phyloP scores from a whole-genome alignment of 2,888 invertebrate genomes.

The Drosophila formosana region DNA sequence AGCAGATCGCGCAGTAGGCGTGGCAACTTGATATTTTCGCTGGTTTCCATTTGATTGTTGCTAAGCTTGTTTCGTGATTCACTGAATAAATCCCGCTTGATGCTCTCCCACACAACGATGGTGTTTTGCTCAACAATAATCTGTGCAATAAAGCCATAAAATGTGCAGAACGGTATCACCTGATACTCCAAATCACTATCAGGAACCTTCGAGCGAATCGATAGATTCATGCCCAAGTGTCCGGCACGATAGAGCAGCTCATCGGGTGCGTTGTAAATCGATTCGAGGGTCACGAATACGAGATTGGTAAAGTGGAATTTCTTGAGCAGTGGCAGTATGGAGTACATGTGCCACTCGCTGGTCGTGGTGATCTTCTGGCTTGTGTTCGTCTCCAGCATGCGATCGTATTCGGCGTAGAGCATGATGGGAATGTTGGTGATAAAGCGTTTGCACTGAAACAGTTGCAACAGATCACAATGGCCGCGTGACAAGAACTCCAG shows the following conservation, averaged over 20 bases:
- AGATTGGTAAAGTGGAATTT: slow-evolving; percentile 66
- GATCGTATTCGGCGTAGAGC: slow-evolving; percentile 56
- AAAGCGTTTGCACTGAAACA: slow-evolving; percentile 65
- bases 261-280: slow-evolving; percentile 69
- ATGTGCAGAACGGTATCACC: slow-evolving; percentile 64
- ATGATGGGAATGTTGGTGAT: slow-evolving; percentile 49
- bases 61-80: slow-evolving; percentile 33
- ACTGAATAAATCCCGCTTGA: slow-evolving; percentile 55
- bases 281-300: slow-evolving; percentile 71
- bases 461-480: slow-evolving; percentile 64
- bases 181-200: slow-evolving; percentile 32
- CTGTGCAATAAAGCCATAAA: slow-evolving; percentile 52
- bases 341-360: slow-evolving; percentile 77
- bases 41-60: slow-evolving; percentile 59
- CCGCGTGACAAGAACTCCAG: slow-evolving; percentile 64
- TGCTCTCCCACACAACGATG: slow-evolving; percentile 63
- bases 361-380: slow-evolving; percentile 45
- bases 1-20: slow-evolving; percentile 55
- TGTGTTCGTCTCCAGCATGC: slow-evolving; percentile 3
- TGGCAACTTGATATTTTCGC: slow-evolving; percentile 42
- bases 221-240: slow-evolving; percentile 55
- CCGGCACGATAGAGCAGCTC: slow-evolving; percentile 37
- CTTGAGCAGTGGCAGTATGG: slow-evolving; percentile 76
- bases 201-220: slow-evolving; percentile 52
- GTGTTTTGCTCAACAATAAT: slow-evolving; percentile 54